Conservation (phyloP, 2,797 vertebrate species). For the Pseudocheirus occidentalis region DNA sequence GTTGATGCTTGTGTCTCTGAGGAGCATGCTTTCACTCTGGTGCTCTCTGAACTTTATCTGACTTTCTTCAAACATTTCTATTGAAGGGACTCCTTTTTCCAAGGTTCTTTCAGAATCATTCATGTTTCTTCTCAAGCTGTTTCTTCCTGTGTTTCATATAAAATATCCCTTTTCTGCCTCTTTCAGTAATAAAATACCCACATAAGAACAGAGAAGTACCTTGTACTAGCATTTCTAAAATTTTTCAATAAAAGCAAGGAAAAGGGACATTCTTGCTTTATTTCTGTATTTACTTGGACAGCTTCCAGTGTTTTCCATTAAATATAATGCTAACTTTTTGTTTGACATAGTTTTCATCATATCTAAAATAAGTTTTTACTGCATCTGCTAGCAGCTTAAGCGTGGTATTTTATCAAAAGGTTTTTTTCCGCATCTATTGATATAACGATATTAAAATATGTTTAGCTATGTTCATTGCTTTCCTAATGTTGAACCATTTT, state of each 20-base stretch:
- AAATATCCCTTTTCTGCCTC: no score
- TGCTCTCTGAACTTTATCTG: background rate
- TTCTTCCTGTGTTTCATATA: no score
- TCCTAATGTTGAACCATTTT: background rate
- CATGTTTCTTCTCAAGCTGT: no score
- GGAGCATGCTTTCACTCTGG: background rate
- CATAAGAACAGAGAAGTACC: no score
- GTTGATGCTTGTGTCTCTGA: background rate
- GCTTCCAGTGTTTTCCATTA: no score
- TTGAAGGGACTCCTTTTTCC: background rate
- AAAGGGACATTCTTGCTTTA: no score
- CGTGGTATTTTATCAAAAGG: background rate
- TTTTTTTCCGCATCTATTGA: background rate
- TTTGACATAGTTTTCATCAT: background rate
- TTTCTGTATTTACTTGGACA: background rate
- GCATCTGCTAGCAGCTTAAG: background rate
- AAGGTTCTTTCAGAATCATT: no score
- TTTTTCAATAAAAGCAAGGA: no score
- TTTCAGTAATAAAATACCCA: no score
- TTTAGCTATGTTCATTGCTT: background rate
- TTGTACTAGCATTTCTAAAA: no score
- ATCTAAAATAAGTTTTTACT: background rate
- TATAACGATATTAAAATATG: background rate
- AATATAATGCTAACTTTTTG: background rate
- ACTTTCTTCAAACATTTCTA: background rate